A percentile compares a stretch with the other conserved stretches of the same genome.
These are phyloP conservation scores for Phalangium opilio DNA, from an alignment of 2,888 invertebrate genomes.

Conservation along the genomic window DNA sequence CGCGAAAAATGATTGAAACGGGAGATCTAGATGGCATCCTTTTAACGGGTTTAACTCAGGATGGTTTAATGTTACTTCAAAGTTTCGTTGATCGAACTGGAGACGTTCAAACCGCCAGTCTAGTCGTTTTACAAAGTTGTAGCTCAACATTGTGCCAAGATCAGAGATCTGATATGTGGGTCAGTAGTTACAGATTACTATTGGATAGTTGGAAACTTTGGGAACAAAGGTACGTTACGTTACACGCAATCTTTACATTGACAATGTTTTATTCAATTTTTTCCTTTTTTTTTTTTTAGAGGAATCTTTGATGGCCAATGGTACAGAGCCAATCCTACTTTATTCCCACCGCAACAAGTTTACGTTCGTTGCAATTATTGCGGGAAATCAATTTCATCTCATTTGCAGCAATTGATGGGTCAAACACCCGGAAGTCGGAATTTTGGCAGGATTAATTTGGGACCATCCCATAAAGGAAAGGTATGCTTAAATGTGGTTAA, in stretches of 20 bases:
- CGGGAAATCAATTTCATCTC: conserved; percentile 75
- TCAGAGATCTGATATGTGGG: conserved; percentile 34
- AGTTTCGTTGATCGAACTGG: conserved; percentile 69
- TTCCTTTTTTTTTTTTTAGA: conserved; percentile 32
- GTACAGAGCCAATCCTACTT: conserved; percentile 41
- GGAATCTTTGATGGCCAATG: conserved; percentile 74
- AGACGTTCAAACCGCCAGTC: conserved; percentile 78
- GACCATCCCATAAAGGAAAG: too few species aligned
- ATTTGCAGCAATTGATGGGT: conserved; percentile 3
- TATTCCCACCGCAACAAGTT: conserved; percentile 37
- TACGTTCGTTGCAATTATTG: conserved; percentile 87
- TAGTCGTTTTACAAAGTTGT: conserved; percentile 61
- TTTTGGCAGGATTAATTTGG: too few species aligned
- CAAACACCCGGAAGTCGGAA: too few species aligned
- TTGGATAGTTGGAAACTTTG: conserved; percentile 82
- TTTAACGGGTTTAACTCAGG: conserved; percentile 53
- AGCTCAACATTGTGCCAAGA: conserved; percentile 49
- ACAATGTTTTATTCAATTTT: too few species aligned
- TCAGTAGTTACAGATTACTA: conserved; percentile 55
- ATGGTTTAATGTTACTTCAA: conserved; percentile 65
- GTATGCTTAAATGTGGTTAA: too few species aligned
- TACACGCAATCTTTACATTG: too few species aligned
- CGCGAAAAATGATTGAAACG: conserved; percentile 50
- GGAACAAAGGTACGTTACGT: conserved; percentile 38
- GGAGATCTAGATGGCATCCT: conserved; percentile 72